phyloP scores from a whole-genome alignment of 1,140 invertebrate genomes.

The Pseudomyrmex dendroicus region DNA sequence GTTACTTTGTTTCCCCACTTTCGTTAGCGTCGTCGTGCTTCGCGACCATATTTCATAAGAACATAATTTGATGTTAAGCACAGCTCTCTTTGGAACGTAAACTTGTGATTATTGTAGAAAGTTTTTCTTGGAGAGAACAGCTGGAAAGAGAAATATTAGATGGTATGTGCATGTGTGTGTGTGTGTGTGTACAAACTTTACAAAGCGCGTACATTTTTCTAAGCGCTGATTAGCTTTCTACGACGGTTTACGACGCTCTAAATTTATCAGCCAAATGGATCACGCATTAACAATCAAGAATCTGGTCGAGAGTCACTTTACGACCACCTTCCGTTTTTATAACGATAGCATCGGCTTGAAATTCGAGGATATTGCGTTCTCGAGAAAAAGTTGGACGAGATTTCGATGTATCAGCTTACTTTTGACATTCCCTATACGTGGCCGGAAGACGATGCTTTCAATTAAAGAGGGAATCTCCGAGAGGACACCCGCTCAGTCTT shows the following conservation, averaged over 20 bases:
- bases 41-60: conserved; percentile 27
- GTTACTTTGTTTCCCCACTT: conserved; percentile 38
- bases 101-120: conserved; percentile 33
- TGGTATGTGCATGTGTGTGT: no score
- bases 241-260: background rate
- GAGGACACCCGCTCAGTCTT: conserved; percentile 14
- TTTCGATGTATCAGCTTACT: conserved; percentile 14
- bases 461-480: conserved; percentile 59
- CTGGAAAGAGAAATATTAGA: no score
- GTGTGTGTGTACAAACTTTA: background rate
- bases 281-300: conserved; percentile 35
- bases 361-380: conserved; percentile 24
- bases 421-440: conserved; percentile 5
- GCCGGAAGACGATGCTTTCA: conserved; percentile 40
- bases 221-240: background rate
- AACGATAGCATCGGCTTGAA: background rate
- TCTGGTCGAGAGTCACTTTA: conserved; percentile 8
- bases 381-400: conserved; percentile 12
- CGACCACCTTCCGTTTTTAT: background rate
- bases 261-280: conserved; percentile 23
- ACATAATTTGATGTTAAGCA: conserved; percentile 20
- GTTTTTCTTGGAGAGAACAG: background rate
- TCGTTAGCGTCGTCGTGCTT: background rate
- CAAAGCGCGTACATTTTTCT: background rate
- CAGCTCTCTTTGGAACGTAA: background rate